A percentile compares a stretch with the other conserved stretches of the same genome.
Evolutionary conservation across 2,797 vertebrate genomes (phyloP).

Genomic region (Pseudomugil tenellus): DNA sequence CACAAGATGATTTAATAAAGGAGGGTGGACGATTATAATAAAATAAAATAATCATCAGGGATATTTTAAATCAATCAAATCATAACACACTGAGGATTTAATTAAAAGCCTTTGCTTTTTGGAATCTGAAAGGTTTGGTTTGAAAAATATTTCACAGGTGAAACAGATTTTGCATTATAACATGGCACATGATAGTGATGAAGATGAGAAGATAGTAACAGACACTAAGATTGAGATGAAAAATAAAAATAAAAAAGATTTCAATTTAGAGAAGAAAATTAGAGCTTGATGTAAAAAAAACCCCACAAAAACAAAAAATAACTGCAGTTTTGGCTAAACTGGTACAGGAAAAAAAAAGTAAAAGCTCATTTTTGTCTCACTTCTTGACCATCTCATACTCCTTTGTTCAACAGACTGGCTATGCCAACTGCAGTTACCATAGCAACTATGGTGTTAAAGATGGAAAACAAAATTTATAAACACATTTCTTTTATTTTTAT

Average conservation of each 20-base stretch:
- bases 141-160: conserved; percentile 17
- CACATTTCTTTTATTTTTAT: conserved; percentile 7
- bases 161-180: conserved; percentile 8
- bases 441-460: conserved; percentile 14
- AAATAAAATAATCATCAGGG: conserved; percentile 45
- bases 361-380: not conserved
- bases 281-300: not conserved
- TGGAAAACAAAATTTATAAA: conserved; percentile 8
- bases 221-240: conserved; percentile 13
- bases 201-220: conserved; percentile 29
- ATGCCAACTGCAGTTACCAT: conserved; percentile 33
- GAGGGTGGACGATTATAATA: conserved; percentile 19
- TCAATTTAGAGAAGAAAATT: not conserved
- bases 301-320: conserved; percentile 2
- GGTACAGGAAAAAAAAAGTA: conserved; percentile 2
- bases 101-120: not conserved
- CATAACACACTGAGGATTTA: not conserved
- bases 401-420: conserved; percentile 29
- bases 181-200: conserved; percentile 4
- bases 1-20: conserved; percentile 12
- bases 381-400: conserved; percentile 11
- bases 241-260: not conserved
- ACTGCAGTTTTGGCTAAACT: not conserved
- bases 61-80: conserved; percentile 40
- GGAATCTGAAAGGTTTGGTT: conserved; percentile 4